Conservation (phyloP, 1,140 invertebrate genomes). For the Hirudo medicinalis region DNA sequence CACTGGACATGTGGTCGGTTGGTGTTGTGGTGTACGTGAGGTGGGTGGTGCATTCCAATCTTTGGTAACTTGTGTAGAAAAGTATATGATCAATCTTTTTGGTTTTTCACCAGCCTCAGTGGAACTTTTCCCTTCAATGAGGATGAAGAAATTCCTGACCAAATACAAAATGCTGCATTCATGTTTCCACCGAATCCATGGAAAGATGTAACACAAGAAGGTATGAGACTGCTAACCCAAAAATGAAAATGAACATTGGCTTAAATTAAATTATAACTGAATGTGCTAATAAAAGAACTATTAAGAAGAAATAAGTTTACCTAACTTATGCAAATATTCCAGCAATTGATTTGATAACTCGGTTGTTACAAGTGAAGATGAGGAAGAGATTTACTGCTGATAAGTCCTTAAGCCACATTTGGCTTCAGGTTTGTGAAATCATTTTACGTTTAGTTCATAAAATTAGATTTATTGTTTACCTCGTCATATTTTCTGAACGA, state of each 20-base stretch:
- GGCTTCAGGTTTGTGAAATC: slow-evolving; percentile 59
- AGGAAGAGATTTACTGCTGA: slow-evolving; percentile 90
- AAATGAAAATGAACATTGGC: too few relatives aligned
- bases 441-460: background rate
- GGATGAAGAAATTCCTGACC: slow-evolving; percentile 97
- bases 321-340: slow-evolving; percentile 33
- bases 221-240: too few relatives aligned
- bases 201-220: slow-evolving; percentile 92
- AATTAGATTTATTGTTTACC: background rate
- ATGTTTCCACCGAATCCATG: slow-evolving; percentile 95
- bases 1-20: slow-evolving; percentile 98
- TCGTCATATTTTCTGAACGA: background rate
- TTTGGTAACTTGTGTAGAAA: background rate
- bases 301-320: slow-evolving; percentile 23
- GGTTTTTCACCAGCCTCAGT: slow-evolving; percentile 56
- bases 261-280: background rate
- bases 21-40: slow-evolving; percentile 90
- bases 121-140: slow-evolving; percentile 99
- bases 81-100: background rate
- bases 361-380: slow-evolving; percentile 94
- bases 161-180: slow-evolving; percentile 97
- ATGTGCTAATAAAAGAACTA: background rate
- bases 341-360: slow-evolving; percentile 96
- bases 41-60: slow-evolving; percentile 42
- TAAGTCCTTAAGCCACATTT: slow-evolving; percentile 82